phyloP scores from a whole-genome alignment of 2,113 vertebrate species.

The Lucifuga dentata region DNA sequence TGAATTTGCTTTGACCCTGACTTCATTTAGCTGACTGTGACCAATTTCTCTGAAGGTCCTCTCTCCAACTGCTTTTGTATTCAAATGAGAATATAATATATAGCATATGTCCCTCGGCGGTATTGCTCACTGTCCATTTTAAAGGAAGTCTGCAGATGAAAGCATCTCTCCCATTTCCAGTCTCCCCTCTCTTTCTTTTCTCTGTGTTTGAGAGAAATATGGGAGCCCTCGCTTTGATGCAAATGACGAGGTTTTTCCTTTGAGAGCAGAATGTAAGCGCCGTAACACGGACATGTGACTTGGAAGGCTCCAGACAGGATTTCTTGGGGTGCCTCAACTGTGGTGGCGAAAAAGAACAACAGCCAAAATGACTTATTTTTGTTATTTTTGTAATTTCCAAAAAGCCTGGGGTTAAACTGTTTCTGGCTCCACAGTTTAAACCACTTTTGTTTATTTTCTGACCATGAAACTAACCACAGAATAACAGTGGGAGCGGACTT shows the following conservation, averaged over 20 bases:
- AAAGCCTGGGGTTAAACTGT: slow-evolving; percentile 80
- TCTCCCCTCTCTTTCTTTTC: slow-evolving; percentile 32
- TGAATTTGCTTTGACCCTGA: slow-evolving; percentile 54
- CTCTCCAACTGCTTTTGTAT: slow-evolving; percentile 79
- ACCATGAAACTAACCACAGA: slow-evolving; percentile 85
- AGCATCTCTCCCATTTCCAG: slow-evolving; percentile 69
- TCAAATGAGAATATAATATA: slow-evolving; percentile 81
- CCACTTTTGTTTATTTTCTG: slow-evolving; percentile 84
- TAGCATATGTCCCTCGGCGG: slow-evolving; percentile 77
- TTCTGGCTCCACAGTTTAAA: slow-evolving; percentile 79
- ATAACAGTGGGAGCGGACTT: slow-evolving; percentile 79
- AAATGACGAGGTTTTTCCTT: slow-evolving; percentile 73
- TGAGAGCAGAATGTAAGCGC: slow-evolving; percentile 67
- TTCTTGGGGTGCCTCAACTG: slow-evolving; percentile 76
- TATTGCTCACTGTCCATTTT: slow-evolving; percentile 74
- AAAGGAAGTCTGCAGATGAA: slow-evolving; percentile 77
- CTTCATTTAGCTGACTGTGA: slow-evolving; percentile 68
- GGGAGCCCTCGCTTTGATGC: slow-evolving; percentile 77
- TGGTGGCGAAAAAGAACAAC: slow-evolving; percentile 63
- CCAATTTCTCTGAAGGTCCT: slow-evolving; percentile 72
- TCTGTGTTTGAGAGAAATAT: slow-evolving; percentile 73
- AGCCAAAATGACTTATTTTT: slow-evolving; percentile 79
- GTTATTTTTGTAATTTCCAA: slow-evolving; percentile 82
- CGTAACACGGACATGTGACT: slow-evolving; percentile 72
- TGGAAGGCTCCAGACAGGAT: slow-evolving; percentile 77